Conservation (phyloP, 2,797 vertebrate genomes). For the Tokudaia muenninki region DNA sequence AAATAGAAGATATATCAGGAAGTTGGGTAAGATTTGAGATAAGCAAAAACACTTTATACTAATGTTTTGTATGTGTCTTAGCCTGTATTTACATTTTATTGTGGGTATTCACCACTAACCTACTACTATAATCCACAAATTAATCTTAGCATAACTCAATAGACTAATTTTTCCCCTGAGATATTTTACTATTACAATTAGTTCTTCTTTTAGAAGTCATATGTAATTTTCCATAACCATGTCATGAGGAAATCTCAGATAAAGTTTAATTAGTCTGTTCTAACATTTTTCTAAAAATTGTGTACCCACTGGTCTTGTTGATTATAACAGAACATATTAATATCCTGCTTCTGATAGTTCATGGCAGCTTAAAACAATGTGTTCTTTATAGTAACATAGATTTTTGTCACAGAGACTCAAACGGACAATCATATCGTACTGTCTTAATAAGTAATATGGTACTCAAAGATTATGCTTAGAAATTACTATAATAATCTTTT, state of each 20-base stretch:
- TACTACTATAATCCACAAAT: background rate
- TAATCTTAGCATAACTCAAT: background rate
- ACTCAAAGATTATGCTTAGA: background rate
- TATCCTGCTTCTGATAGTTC: conserved; percentile 78
- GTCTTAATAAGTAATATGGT: background rate
- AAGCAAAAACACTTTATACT: conserved; percentile 12
- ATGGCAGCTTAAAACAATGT: background rate
- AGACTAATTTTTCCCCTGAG: background rate
- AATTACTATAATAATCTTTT: conserved; percentile 13
- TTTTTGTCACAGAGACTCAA: background rate
- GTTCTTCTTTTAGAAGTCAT: conserved; percentile 29
- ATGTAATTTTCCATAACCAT: conserved; percentile 41
- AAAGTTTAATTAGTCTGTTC: conserved; percentile 66
- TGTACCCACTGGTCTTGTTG: background rate
- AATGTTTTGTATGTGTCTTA: background rate
- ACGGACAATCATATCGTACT: background rate
- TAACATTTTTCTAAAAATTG: background rate
- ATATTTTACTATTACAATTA: conserved; percentile 41
- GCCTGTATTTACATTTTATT: background rate
- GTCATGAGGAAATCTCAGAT: conserved; percentile 33
- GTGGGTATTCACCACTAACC: background rate
- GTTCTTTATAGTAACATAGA: background rate
- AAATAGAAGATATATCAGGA: conserved; percentile 31
- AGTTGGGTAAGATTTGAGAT: background rate
- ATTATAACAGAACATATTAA: conserved; percentile 80